Evolutionary conservation across 2,113 vertebrate genomes (phyloP), one percentile per base, ranked within the genome.

Genomic region (Ailuropoda melanoleuca): DNA sequence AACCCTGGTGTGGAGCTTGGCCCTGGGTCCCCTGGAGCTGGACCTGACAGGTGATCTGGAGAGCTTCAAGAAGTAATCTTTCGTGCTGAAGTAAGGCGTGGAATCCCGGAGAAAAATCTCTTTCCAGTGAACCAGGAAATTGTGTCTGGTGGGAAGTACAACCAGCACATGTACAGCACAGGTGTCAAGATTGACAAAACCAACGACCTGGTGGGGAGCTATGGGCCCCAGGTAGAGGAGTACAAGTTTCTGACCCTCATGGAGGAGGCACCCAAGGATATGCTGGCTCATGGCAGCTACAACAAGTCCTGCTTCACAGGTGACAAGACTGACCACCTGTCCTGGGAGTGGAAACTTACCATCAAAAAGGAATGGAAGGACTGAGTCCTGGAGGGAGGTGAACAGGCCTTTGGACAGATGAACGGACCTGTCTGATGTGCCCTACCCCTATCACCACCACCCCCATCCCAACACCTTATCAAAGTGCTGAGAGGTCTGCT

Each of bases 311-410:
- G 99, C 97, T 99, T 99, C 99, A 99, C 99, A 15, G 99, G 99
- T 4, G 99, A 99, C 99, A 99, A 99, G 98, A 99, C 99, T 46
- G 99, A 99, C 89, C 99, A 99, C 88, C 99, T 99, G 89, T 99
- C 99, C 99, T 99, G 99, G 99, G 99, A 99, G 43, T 99, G 99
- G 99, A 99, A 98, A 98, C 99, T 99, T 96, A 98, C 98, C 97
- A 99, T 99, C 99, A 99, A 99, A 98, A 99, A 99, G 98, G 99
- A 99, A 1, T 99, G 99, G 99, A 99, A 99, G 98, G 99, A 99
- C 82, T 99, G 94, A 99, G 99, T 50, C 86, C 48, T 48, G 82
- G 94, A 3, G 8, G 85, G 97, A 93, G 93, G 90, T 10, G 11
- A 95, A 90, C 95, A 97, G 98, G 89, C 29, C 12, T 97, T 70